phyloP scores from a whole-genome alignment of 2,888 invertebrate genomes.

The Griposia aprilina region DNA sequence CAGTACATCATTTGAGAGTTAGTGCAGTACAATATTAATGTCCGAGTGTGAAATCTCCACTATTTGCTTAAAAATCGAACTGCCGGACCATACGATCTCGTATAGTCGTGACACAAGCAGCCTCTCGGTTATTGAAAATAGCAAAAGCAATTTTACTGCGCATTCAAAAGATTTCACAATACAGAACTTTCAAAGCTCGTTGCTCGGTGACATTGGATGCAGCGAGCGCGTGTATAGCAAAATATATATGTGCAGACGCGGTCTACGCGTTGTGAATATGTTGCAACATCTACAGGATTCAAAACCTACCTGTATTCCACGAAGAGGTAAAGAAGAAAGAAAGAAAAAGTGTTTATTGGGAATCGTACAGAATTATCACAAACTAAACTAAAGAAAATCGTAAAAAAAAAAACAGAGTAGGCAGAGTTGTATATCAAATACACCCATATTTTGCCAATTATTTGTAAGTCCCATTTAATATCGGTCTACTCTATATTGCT shows the following conservation, averaged over 20 bases:
- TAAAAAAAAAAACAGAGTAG: no score
- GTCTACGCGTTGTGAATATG: neutral
- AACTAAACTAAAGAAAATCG: no score
- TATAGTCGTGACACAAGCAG: neutral
- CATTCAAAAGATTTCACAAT: slow-evolving; percentile 13
- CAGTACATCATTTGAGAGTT: no score
- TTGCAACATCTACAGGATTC: neutral
- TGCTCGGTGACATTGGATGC: slow-evolving; percentile 10
- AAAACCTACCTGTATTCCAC: neutral
- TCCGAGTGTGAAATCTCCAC: no score
- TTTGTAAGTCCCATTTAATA: no score
- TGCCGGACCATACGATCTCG: neutral
- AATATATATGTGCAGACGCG: neutral
- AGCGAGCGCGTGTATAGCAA: neutral
- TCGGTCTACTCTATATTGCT: no score
- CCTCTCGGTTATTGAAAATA: neutral
- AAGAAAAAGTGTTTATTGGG: no score
- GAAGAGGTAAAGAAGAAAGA: neutral
- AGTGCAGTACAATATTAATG: no score
- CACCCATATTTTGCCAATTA: no score
- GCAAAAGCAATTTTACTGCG: slow-evolving; percentile 10
- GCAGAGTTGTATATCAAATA: no score
- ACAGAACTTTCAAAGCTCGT: neutral
- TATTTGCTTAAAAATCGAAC: neutral
- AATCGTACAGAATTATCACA: no score